Evolutionary conservation across 2,797 vertebrate species (phyloP), one percentile per base, ranked within the genome.

Genomic region (Delichon dasypus): DNA sequence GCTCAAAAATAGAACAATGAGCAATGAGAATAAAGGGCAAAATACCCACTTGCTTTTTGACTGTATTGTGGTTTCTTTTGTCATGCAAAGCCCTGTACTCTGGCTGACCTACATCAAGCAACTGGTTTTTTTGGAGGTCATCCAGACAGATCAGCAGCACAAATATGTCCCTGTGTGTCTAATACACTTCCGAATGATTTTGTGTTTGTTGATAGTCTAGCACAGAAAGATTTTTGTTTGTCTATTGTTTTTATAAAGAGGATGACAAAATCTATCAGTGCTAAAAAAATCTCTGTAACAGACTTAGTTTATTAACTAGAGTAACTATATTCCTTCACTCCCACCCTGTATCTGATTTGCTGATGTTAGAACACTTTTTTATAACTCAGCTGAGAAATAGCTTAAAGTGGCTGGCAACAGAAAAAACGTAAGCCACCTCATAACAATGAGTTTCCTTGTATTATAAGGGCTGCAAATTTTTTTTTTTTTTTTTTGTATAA

Each of bases 11-110:
- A 62, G 10, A 22, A 42, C 44, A 79, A 86, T 88, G 25, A 14
- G 16, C 64, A 81, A 45, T 78, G 47, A 88, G 19, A 85, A 91
- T 70, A 94, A 88, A 92, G 62, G 61, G 78, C 55, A 72, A 90
- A 93, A 79, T 50, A 76, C 9, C 12, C 60, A 67, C 58, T 57
- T 85, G 36, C 18, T 77, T 89, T 87, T 75, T 78, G 8, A 88
- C 23, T 81, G 17, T 26, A 58, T 50, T 57, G 16, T 60, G 38
- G n/a, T 45, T 64, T 81, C 40, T 81, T 88, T 88, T 85, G 36
- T 66, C 66, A 62, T 58, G 27, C 64, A 78, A 91, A 84, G 13
- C 32, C 79, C 67, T 70, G 55, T 70, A 91, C 48, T 92, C 65
- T 83, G 73, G 45, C 76, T 94, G 79, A 95, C 51, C 90, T 93